phyloP scores from a whole-genome alignment of 2,888 invertebrate genomes.

The Leucozona laternaria region DNA sequence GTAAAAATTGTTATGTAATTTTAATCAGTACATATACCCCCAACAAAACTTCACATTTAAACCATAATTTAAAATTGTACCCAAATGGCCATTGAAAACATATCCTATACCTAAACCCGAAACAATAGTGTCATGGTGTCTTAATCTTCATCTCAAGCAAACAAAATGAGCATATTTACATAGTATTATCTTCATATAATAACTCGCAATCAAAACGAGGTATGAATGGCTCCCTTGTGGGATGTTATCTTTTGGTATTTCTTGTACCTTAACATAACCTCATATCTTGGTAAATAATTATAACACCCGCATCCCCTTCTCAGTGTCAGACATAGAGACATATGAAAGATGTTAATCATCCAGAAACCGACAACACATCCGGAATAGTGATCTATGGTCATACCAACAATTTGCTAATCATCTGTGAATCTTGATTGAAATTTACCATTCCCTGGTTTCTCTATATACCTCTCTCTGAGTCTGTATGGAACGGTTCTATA shows the following conservation, averaged over 20 bases:
- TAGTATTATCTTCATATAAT: background rate
- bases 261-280: constrained; percentile 1
- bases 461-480: background rate
- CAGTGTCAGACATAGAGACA: background rate
- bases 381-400: constrained; percentile 67
- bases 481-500: background rate
- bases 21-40: too few species aligned
- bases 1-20: too few species aligned
- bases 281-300: constrained; percentile 28
- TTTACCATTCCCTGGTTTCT: constrained; percentile 30
- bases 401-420: constrained; percentile 72
- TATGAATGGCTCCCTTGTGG: constrained; percentile 18
- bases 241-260: constrained; percentile 2
- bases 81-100: background rate
- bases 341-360: constrained; percentile 49
- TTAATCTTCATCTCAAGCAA: constrained; percentile 7
- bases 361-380: constrained; percentile 63
- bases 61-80: background rate
- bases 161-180: constrained; percentile 13
- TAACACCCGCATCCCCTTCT: background rate
- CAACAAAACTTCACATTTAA: too few species aligned
- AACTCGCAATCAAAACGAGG: constrained; percentile 8
- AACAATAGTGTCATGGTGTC: constrained; percentile 4
- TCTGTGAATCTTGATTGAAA: constrained; percentile 73
- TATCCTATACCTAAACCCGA: background rate